Percentiles rank a stretch among this genome's conserved stretches.
These are phyloP conservation scores for Sebastes steindachneri DNA, from an alignment of 2,797 vertebrate species.

Conservation along the genomic window DNA sequence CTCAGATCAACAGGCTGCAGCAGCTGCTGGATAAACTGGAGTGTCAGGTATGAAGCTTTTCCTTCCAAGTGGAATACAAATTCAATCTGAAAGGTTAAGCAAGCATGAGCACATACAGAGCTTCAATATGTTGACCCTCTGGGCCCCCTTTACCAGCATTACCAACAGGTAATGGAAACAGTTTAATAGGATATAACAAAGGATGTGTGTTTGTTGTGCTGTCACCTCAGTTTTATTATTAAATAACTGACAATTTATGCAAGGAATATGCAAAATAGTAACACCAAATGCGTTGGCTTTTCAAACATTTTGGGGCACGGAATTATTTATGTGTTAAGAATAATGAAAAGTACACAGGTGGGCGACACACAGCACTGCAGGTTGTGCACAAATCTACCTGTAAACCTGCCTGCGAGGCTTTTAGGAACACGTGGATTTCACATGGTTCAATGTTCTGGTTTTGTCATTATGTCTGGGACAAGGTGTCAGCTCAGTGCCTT, in stretches of 20 bases:
- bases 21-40: slow-evolving; percentile 94
- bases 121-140: neutral
- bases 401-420: neutral
- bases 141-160: neutral
- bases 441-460: neutral
- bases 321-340: neutral
- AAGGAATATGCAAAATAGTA: slow-evolving; percentile 2
- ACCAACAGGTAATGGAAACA: neutral
- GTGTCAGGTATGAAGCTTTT: slow-evolving; percentile 84
- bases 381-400: neutral
- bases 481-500: neutral
- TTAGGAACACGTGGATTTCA: neutral
- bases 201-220: neutral
- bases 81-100: neutral
- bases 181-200: neutral
- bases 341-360: neutral
- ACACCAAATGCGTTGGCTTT: neutral
- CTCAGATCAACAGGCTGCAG: slow-evolving; percentile 93
- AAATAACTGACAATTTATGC: slow-evolving; percentile 2
- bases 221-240: neutral
- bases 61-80: neutral
- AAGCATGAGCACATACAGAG: neutral
- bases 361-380: neutral
- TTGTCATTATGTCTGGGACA: neutral
- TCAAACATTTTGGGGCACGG: neutral